Evolutionary conservation across 2,113 vertebrate genomes (phyloP).

Genomic region (Callionymus lyra): DNA sequence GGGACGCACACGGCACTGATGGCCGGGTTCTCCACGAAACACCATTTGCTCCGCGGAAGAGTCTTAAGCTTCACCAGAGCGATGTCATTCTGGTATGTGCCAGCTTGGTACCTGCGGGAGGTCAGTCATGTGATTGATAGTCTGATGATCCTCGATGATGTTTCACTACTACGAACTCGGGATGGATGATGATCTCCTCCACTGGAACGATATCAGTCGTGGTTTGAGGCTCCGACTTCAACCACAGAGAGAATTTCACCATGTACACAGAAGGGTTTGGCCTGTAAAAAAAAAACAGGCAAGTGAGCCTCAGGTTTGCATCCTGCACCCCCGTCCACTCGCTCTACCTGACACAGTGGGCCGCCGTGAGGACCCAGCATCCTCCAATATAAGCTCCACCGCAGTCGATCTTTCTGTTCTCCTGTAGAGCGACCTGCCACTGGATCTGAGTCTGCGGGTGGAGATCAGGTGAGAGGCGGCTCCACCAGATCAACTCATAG

Average conservation of each 20-base stretch:
- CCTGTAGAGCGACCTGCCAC: slow-evolving; percentile 85
- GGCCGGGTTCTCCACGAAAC: slow-evolving; percentile 40
- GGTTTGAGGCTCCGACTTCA: not conserved
- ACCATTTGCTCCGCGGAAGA: slow-evolving; percentile 9
- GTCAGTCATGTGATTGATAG: too few species aligned
- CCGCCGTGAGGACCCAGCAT: slow-evolving; percentile 91
- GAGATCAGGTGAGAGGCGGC: too few species aligned
- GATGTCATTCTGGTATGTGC: slow-evolving; percentile 83
- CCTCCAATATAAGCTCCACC: slow-evolving; percentile 87
- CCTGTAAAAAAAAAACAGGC: slow-evolving; percentile 39
- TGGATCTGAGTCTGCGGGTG: slow-evolving; percentile 78
- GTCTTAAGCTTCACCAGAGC: slow-evolving; percentile 75
- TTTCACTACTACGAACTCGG: slow-evolving; percentile 32
- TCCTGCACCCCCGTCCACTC: too few species aligned
- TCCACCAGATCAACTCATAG: too few species aligned
- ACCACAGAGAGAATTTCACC: slow-evolving; percentile 73
- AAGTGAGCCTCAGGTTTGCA: too few species aligned
- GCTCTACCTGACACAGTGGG: slow-evolving; percentile 85
- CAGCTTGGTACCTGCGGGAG: slow-evolving; percentile 50
- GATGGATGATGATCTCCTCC: slow-evolving; percentile 72
- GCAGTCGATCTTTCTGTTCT: slow-evolving; percentile 63
- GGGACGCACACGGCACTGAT: slow-evolving; percentile 77
- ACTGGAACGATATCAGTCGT: slow-evolving; percentile 48
- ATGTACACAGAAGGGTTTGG: slow-evolving; percentile 51
- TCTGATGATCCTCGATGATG: too few species aligned